phyloP scores from a whole-genome alignment of 2,888 invertebrate genomes.

The Tipula vernalis region DNA sequence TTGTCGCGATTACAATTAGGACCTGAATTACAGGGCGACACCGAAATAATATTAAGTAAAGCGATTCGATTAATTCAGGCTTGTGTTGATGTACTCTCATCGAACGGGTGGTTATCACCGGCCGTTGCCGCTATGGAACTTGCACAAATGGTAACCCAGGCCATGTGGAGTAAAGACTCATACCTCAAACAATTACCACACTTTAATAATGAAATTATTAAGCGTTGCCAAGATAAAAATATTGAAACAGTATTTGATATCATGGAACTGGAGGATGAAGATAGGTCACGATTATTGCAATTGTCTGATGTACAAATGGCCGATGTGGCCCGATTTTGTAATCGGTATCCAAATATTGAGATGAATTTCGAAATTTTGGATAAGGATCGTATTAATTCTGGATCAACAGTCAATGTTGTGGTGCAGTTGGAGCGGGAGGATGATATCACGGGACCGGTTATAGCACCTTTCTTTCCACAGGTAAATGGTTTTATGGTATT shows the following conservation, averaged over 20 bases:
- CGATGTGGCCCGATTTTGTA: slow-evolving; percentile 97
- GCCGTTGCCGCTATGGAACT: slow-evolving; percentile 99
- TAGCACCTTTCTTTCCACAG: slow-evolving; percentile 97
- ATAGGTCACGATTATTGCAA: slow-evolving; percentile 64
- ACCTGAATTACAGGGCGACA: slow-evolving; percentile 93
- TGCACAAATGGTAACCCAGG: slow-evolving; percentile 99
- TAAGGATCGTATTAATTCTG: slow-evolving; percentile 64
- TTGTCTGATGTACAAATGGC: slow-evolving; percentile 83
- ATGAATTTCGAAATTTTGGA: slow-evolving; percentile 81
- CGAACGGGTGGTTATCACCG: slow-evolving; percentile 96
- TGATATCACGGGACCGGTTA: slow-evolving; percentile 91
- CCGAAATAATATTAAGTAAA: slow-evolving; percentile 73
- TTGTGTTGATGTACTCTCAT: slow-evolving; percentile 89
- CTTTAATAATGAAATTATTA: slow-evolving; percentile 77
- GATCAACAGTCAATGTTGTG: slow-evolving; percentile 76
- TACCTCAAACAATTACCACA: slow-evolving; percentile 95
- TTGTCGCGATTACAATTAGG: slow-evolving; percentile 87
- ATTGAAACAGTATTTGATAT: slow-evolving; percentile 60
- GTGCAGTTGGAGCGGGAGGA: slow-evolving; percentile 94
- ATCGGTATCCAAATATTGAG: slow-evolving; percentile 97
- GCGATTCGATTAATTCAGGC: slow-evolving; percentile 82
- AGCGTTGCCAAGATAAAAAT: slow-evolving; percentile 74
- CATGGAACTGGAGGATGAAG: slow-evolving; percentile 74
- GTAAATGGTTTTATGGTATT: slow-evolving; percentile 32
- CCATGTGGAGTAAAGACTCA: slow-evolving; percentile 99